Conservation (phyloP, 2,113 vertebrate species). For the Sarotherodon lohbergeri region DNA sequence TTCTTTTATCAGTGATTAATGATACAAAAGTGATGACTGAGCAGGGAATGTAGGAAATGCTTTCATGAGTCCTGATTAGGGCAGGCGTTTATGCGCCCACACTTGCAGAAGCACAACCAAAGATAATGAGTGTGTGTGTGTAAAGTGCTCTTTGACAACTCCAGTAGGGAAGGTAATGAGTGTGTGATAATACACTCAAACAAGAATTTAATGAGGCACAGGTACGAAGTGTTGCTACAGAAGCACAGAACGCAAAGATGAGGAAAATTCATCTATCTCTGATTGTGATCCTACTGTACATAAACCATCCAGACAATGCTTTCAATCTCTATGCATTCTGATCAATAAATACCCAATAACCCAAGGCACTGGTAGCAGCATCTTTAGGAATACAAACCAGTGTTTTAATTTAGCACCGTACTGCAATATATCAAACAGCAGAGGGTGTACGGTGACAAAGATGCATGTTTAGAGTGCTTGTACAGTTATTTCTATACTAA, state of each 20-base stretch:
- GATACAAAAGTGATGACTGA: conserved; percentile 25
- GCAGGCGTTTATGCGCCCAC: neutral
- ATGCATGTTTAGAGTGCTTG: neutral
- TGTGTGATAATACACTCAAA: conserved; percentile 48
- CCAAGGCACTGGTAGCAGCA: neutral
- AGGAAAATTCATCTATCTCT: neutral
- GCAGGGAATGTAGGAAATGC: neutral
- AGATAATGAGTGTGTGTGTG: conserved; percentile 29
- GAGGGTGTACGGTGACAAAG: neutral
- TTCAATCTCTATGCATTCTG: neutral
- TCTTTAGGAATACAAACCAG: neutral
- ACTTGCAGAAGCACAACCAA: neutral
- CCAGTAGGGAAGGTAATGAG: conserved; percentile 48
- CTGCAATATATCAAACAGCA: neutral
- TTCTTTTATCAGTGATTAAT: conserved; percentile 26
- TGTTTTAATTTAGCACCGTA: neutral
- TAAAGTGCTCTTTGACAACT: conserved; percentile 45
- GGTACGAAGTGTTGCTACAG: conserved; percentile 16
- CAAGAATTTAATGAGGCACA: conserved; percentile 51
- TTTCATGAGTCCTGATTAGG: conserved; percentile 23
- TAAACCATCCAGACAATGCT: neutral
- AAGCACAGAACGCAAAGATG: neutral
- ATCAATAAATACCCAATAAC: conserved; percentile 25
- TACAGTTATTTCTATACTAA: neutral
- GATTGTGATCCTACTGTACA: neutral